Base-by-base conservation (phyloP, 2,113 vertebrate species). In the Grammomys dolichurus region DNA sequence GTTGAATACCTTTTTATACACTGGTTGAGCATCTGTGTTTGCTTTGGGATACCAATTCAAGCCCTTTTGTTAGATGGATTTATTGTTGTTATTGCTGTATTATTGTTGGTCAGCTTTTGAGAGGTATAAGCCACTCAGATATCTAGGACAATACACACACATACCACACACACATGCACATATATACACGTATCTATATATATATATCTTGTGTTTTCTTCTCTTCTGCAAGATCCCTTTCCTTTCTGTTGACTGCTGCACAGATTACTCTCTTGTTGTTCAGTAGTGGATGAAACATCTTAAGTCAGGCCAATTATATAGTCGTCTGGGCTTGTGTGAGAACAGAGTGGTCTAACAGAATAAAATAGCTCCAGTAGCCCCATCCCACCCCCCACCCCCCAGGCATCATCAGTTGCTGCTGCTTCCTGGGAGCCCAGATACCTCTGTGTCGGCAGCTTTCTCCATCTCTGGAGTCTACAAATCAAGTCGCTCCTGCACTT, bases 261-360 rank as follows among this genome's bases (percentile, higher is more conserved):
- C 19, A 77, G n/a, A 48, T 78, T 19, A 46, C 14, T 93, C 87
- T 94, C 63, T 80, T 94, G 70, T 72, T 93, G 65, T 54, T 60
- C 28, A 67, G 91, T 65, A 80, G 51, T 58, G 28, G 20, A 40
- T 84, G 16, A 93, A 95, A 81, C 16, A 36, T 91, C 78, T 97
- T n/a, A 24, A 69, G 5, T 82, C 82, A 95, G 28, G 12, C 70
- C 72, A 65, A 67, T 78, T 75, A 91, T 78, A 60, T 86, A 77
- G 85, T 60, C 48, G 89, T 91, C 63, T 95, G 43, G 33, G 43
- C 22, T 16, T 76, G 12, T n/a, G 26, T 40, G 19, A 65, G 22
- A 87, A 17, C 60, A 54, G 48, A 75, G 24, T 40, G 5, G 36
- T 82, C 16, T 69, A 56, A 89, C 7, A 51, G 56, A 92, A 73